Evolutionary conservation across 2,888 invertebrate species (phyloP).

Genomic region (Oxystoma pomonae): DNA sequence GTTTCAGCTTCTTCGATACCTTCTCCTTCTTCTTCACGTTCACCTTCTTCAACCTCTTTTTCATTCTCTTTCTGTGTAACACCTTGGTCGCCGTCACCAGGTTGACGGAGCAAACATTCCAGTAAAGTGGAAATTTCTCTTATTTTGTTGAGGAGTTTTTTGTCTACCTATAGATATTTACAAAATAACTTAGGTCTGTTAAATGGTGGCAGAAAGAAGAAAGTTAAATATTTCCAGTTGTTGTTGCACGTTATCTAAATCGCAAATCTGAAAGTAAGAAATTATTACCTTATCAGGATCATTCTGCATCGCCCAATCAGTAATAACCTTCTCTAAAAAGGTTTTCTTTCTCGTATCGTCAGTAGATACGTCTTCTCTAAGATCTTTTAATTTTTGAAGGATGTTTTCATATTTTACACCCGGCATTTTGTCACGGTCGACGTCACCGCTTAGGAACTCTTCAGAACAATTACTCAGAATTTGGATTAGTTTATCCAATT

Average conservation of each 20-base stretch:
- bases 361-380: constrained; percentile 10
- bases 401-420: constrained; percentile 32
- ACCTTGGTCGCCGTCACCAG: constrained; percentile 3
- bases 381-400: constrained; percentile 30
- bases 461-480: constrained; percentile 32
- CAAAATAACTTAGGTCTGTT: no score
- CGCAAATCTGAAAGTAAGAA: no score
- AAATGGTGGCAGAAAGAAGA: no score
- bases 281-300: constrained; percentile 31
- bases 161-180: constrained; percentile 25
- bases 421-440: constrained; percentile 28
- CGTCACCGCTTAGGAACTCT: constrained; percentile 27
- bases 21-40: constrained; percentile 4
- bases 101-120: constrained; percentile 27
- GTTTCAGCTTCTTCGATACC: constrained; percentile 9
- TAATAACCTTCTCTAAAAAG: constrained; percentile 32
- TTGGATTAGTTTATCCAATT: constrained; percentile 31
- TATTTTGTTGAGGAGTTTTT: constrained; percentile 33
- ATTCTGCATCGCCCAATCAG: constrained; percentile 35
- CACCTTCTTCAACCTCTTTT: constrained; percentile 7
- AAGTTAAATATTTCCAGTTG: no score
- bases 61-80: neutral
- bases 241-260: no score
- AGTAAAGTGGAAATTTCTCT: constrained; percentile 33
- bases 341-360: constrained; percentile 17